Evolutionary conservation across 2,113 vertebrate genomes (phyloP), one percentile per base, ranked within the genome.

Genomic region (Deroptyus accipitrinus): DNA sequence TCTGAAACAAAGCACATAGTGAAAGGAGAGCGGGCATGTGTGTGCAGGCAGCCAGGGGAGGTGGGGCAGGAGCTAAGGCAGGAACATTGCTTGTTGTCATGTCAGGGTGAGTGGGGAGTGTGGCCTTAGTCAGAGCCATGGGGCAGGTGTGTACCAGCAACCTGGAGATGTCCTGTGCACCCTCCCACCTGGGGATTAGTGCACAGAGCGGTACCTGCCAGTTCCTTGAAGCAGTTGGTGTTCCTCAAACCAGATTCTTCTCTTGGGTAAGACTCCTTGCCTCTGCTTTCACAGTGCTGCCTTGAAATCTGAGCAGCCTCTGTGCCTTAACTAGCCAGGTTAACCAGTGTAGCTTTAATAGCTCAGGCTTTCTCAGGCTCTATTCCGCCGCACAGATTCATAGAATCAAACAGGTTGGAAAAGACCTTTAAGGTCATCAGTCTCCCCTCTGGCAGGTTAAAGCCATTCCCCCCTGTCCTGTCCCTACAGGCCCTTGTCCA

Each of bases 191-290:
- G 2, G 52, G 20, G 23, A 46, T 92, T 52, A 64, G 86, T 25
- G 68, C 64, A 25, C 37, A 1, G 6, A 69, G 83, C 79, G 35
- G 44, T 69, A 69, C 51, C 68, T 92, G 54, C 93, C 84, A 93
- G 3, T 63, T 84, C 74, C 73, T 90, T 94, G 83, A 61, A 92
- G 91, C 84, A 76, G 52, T 4, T 91, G 62, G 28, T 92, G 74
- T 83, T 93, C 78, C 70, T 91, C 75, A 95, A 49, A 75, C 41
- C 49, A 68, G 52, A 39, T 83, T 69, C 57, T 66, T 87, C 74
- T 62, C 62, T 83, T 64, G 48, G 74, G n/a, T 79, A 44, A 73
- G 49, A 57, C 24, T 87, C 57, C 49, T 75, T 78, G 16, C 69
- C 42, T 72, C 69, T 94, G 84, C 70, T 91, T 91, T 82, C 67